These are phyloP conservation scores for Troides aeacus DNA, from an alignment of 2,888 invertebrate species.

Conservation along the genomic window DNA sequence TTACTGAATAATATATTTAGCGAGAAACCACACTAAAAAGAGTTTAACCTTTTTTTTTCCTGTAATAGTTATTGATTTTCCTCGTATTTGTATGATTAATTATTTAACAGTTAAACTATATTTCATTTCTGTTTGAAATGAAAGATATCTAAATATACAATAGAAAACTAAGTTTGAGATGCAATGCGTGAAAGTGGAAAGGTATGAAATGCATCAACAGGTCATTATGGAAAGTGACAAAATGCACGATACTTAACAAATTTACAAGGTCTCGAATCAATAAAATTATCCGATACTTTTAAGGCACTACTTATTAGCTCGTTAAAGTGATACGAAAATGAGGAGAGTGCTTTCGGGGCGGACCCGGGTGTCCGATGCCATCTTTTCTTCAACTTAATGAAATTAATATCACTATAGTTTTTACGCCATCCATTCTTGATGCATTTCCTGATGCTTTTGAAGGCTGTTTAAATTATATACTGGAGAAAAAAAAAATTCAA, in stretches of 20 bases:
- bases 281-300: conserved; percentile 5
- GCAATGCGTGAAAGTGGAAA: no score
- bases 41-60: no score
- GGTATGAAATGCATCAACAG: no score
- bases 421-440: not conserved
- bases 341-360: conserved; percentile 11
- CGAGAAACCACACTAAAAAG: no score
- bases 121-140: no score
- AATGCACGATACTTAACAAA: not conserved
- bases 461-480: conserved; percentile 10
- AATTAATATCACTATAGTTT: conserved; percentile 16
- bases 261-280: not conserved
- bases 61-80: no score
- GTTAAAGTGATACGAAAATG: conserved; percentile 17
- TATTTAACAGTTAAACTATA: no score
- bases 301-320: conserved; percentile 15
- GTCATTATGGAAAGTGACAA: no score
- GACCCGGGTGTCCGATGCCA: conserved; percentile 4
- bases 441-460: conserved; percentile 8
- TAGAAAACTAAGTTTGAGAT: no score
- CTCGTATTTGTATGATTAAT: no score
- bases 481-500: not conserved
- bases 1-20: no score
- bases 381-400: conserved; percentile 14
- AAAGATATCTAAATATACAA: no score